Conservation (phyloP, 2,113 vertebrate genomes). For the Scytalopus superciliaris region DNA sequence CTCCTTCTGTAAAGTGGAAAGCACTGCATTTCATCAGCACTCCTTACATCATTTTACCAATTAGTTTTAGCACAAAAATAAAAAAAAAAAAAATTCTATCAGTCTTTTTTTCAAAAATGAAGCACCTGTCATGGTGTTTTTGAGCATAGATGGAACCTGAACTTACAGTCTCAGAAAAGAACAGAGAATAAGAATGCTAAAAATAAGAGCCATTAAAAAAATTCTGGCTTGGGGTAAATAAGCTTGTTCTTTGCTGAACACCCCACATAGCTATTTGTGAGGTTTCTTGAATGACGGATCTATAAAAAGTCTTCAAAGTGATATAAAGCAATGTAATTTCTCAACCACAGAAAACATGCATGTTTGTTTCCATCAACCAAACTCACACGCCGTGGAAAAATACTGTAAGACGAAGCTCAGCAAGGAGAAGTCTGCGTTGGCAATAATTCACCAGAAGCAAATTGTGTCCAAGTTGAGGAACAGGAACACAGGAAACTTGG, state of each 20-base stretch:
- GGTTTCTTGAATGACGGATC: not conserved
- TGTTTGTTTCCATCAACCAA: not conserved
- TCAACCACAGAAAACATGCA: not conserved
- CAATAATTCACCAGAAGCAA: not conserved
- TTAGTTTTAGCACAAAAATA: not conserved
- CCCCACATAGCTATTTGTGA: rapidly evolving
- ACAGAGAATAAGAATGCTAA: not conserved
- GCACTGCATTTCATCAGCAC: rapidly evolving
- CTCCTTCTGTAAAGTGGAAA: not conserved
- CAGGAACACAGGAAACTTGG: not conserved
- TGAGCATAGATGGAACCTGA: not conserved
- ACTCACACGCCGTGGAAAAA: not conserved
- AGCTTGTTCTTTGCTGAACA: not conserved
- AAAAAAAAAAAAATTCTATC: no score
- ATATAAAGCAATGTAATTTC: not conserved
- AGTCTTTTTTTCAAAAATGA: not conserved
- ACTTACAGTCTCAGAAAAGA: not conserved
- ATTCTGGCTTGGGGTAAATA: not conserved
- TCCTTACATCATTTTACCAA: not conserved
- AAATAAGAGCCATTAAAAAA: not conserved
- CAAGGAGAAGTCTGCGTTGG: not conserved
- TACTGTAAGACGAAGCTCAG: not conserved
- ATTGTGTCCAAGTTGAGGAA: not conserved
- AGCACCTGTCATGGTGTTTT: rapidly evolving
- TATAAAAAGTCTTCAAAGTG: not conserved